phyloP scores from a whole-genome alignment of 2,113 vertebrate species.

The Chionis minor region DNA sequence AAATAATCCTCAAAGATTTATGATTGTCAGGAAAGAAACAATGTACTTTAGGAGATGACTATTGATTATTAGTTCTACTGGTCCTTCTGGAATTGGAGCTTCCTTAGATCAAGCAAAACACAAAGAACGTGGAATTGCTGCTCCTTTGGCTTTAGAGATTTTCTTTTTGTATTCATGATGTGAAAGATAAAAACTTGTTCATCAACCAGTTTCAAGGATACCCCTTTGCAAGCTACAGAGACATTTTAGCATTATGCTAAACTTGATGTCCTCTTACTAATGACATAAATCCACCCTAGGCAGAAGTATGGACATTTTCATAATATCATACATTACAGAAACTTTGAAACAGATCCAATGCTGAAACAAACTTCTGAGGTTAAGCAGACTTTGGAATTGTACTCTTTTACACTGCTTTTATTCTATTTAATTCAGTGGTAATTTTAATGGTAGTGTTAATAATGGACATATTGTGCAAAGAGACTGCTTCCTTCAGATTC shows the following conservation, averaged over 20 bases:
- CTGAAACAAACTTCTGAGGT: conserved; percentile 14
- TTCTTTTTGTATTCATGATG: not conserved
- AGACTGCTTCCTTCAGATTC: not conserved
- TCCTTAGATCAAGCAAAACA: not conserved
- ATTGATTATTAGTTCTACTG: not conserved
- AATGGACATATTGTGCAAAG: not conserved
- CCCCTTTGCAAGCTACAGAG: not conserved
- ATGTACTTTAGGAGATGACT: not conserved
- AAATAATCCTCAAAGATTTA: not conserved
- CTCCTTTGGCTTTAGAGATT: not conserved
- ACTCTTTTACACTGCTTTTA: not conserved
- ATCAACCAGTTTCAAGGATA: not conserved
- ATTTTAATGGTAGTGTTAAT: not conserved
- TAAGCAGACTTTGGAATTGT: not conserved
- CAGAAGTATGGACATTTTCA: not conserved
- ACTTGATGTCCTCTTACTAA: not conserved
- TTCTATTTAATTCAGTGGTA: conserved; percentile 21
- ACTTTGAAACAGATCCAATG: not conserved
- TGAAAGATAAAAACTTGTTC: not conserved
- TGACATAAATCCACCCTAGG: not conserved
- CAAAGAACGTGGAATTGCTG: not conserved
- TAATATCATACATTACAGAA: conserved; percentile 24
- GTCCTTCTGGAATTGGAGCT: not conserved
- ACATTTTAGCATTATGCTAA: not conserved
- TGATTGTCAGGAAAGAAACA: not conserved